Base-by-base conservation (phyloP, 2,888 invertebrate genomes). In the Meteorus cinctellus region DNA sequence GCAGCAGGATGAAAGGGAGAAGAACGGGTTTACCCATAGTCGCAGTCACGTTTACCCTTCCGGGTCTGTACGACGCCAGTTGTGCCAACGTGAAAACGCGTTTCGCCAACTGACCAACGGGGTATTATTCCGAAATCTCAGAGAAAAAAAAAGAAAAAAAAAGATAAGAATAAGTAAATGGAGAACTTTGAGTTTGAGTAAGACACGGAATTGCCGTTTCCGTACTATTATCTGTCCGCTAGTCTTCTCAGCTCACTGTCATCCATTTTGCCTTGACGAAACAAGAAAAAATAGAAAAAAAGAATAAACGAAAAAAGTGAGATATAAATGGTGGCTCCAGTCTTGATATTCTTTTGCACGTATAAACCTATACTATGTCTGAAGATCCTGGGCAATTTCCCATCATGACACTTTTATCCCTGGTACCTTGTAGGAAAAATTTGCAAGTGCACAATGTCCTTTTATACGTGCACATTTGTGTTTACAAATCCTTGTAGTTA, bases 71-170 rank as follows among this genome's bases (percentile, higher is more conserved):
- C 60, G 45, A 41, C 36, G 31, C 45, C 72, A 67, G 65, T 59
- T 60, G 60, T 60, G 67, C 71, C 67, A 59, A 67, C 66, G 72
- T 76, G 71, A 72, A 74, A 34, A 59, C 36, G 66, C 48, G 59
- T 65, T 36, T 29, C 41, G n/a, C 62, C 62, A 67, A 60, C 75
- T 62, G 70, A 68, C 70, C 72, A 51, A 67, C 60, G 70, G 70
- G 70, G 70, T 77, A 73, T 75, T 75, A 75, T 75, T 78, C 70
- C 70, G 62, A 75, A 78, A 78, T 77, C 78, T 75, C 67, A 63
- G 62, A 27, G 62, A 29, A 3, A 55, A 62, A 41, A 12, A 41
- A 41, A 41, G 8, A 41, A 12, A 41, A 12, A 41, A 41, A 41
- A 41, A 71, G 59, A 45, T 34, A 29, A 16, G 63, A 24, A n/a